Evolutionary conservation across 2,113 vertebrate species (phyloP).

Genomic region (Phycodurus eques): DNA sequence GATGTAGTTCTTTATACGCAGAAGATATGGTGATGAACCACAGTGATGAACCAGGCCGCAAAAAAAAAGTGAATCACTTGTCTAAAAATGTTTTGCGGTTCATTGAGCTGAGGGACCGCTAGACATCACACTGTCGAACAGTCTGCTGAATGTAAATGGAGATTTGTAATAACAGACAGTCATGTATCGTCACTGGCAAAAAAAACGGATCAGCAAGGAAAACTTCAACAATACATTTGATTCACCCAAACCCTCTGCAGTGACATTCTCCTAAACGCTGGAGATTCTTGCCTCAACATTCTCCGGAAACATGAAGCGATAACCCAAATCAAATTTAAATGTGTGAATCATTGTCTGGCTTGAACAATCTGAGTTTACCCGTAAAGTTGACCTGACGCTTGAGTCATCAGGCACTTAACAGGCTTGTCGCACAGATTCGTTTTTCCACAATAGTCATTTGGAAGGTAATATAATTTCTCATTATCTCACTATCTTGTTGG

Average conservation of each 20-base stretch:
- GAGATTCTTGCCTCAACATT: neutral
- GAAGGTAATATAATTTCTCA: too few relatives aligned
- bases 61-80: too few relatives aligned
- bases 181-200: neutral
- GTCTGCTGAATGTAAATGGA: neutral
- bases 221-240: neutral
- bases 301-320: neutral
- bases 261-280: neutral
- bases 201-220: too few relatives aligned
- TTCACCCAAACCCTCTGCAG: neutral
- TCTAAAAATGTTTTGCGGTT: neutral
- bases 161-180: neutral
- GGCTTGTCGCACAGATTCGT: too few relatives aligned
- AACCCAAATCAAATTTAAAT: neutral
- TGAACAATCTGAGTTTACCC: too few relatives aligned
- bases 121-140: neutral
- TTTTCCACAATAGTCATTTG: too few relatives aligned
- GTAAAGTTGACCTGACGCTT: neutral
- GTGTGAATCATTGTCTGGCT: neutral
- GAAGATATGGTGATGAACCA: constrained; percentile 1
- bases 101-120: neutral
- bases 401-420: too few relatives aligned
- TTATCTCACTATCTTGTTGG: neutral
- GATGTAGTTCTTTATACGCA: constrained; percentile 10
- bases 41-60: neutral